Evolutionary conservation across 1,140 invertebrate genomes (phyloP), one percentile per base, ranked within the genome.

Genomic region (Venturia canescens): DNA sequence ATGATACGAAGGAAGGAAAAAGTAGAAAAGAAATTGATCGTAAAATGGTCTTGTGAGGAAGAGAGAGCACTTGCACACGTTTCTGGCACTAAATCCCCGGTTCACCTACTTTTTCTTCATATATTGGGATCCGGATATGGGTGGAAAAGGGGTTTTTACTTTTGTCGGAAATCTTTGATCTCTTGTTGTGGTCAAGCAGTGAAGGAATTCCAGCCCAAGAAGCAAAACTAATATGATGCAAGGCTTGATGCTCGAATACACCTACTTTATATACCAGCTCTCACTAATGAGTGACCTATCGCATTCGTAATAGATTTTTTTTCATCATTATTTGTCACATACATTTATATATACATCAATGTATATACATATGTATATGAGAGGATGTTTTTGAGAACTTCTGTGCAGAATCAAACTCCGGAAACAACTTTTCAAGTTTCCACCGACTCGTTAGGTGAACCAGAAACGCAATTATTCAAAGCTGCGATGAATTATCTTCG

Each of bases 201-300:
- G 91, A 91, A 91, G 89, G 90, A 91, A 88, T 88, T 90, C 91
- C 90, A 91, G 90, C 90, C 91, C 90, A 92, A 90, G 86, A 92
- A 91, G 90, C 90, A 92, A 91, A 91, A 91, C 91, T 91, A 92
- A 91, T 91, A 92, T 90, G 89, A 91, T 91, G 91, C 91, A 92
- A 92, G 89, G 91, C 91, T 92, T 90, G 88, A 92, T 91, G 90
- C 91, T 92, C 88, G 90, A 90, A 89, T 90, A 92, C 89, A 89
- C 88, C 90, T 92, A 92, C 90, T 69, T 31, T 53, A 53, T 87
- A 86, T 86, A 87, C 90, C 84, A 90, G 89, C 88, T 90, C 88
- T 90, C 87, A 87, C 89, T 91, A 91, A 90, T 89, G 86, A 91
- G 89, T 90, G 89, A 89, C 88, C 90, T 89, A 91, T 88, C 87